Conservation (phyloP, 2,113 vertebrate species). For the Columba livia region DNA sequence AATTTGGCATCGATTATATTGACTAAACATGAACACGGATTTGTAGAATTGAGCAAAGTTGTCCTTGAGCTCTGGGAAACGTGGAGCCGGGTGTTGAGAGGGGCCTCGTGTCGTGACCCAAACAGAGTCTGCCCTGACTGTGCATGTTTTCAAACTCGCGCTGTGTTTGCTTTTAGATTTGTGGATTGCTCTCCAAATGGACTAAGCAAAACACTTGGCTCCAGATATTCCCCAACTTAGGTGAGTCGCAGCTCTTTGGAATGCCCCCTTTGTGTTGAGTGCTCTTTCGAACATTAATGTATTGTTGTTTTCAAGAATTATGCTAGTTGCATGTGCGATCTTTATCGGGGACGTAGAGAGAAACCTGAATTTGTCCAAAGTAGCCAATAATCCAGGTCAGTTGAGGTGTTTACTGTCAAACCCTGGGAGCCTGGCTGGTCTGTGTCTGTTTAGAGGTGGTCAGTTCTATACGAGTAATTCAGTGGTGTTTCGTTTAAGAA, state of each 20-base stretch:
- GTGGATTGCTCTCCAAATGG: not conserved
- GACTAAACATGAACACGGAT: not conserved
- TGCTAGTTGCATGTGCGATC: not conserved
- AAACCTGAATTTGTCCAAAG: not conserved
- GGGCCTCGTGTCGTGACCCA: not conserved
- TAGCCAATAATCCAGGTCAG: not conserved
- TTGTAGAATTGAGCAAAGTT: not conserved
- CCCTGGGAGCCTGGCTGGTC: fast-evolving
- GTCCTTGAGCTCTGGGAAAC: not conserved
- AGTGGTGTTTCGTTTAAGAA: fast-evolving
- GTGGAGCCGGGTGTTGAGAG: not conserved
- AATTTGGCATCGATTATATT: no score
- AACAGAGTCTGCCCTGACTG: not conserved
- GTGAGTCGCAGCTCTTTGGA: not conserved
- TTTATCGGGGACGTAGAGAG: not conserved
- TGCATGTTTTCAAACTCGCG: not conserved
- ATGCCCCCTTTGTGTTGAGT: fast-evolving
- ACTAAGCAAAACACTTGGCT: not conserved
- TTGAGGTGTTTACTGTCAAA: not conserved
- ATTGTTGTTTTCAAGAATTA: not conserved
- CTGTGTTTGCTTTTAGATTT: not conserved
- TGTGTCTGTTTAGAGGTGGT: not conserved
- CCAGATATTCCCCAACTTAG: not conserved
- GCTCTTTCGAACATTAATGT: not conserved
- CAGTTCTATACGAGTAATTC: not conserved